Percentiles rank a stretch among this genome's conserved stretches.
Evolutionary conservation across 2,113 vertebrate species (phyloP).

Genomic region (Excalfactoria chinensis): DNA sequence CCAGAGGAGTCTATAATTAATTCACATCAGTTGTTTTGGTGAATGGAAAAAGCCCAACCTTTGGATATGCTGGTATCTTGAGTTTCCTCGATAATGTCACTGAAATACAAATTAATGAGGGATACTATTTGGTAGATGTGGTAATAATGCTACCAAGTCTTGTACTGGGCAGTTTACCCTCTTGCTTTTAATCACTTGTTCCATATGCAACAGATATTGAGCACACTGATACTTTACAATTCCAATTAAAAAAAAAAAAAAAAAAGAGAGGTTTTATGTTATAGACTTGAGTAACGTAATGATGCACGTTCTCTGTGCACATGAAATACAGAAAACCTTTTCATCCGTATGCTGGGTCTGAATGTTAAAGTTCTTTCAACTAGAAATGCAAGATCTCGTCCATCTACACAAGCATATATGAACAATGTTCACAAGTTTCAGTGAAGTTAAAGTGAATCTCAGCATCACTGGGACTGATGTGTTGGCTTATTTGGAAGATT

Average conservation of each 20-base stretch:
- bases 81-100: neutral
- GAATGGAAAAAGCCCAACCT: neutral
- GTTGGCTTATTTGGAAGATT: conserved; percentile 71
- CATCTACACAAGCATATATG: conserved; percentile 21
- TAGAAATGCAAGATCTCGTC: conserved; percentile 40
- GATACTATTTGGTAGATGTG: neutral
- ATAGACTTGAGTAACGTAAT: neutral
- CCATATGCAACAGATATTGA: neutral
- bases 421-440: conserved; percentile 39
- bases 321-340: conserved; percentile 39
- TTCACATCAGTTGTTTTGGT: neutral
- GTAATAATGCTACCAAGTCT: neutral
- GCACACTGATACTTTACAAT: neutral
- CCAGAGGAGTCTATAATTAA: neutral
- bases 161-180: neutral
- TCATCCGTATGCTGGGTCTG: conserved; percentile 21
- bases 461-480: conserved; percentile 38
- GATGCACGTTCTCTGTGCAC: neutral
- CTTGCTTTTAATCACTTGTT: neutral
- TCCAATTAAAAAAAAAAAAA: neutral
- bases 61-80: neutral
- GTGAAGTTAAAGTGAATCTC: conserved; percentile 36
- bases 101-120: neutral
- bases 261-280: neutral
- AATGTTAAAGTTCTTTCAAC: conserved; percentile 37